These are phyloP conservation scores for Marmota monax DNA, from an alignment of 2,113 vertebrate species.

Conservation along the genomic window DNA sequence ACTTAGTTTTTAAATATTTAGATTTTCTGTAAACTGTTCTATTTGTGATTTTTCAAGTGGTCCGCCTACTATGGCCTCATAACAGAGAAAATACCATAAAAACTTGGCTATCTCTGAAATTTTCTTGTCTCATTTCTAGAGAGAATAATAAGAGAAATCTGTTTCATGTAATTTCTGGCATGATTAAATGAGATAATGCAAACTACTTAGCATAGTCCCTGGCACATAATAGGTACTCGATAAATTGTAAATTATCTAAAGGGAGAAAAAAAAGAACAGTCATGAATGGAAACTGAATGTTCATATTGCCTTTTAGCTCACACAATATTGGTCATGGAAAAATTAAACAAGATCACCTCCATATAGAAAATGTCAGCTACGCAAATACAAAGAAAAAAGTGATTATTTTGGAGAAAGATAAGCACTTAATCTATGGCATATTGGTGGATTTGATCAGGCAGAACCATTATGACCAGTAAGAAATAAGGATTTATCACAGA, in stretches of 20 bases:
- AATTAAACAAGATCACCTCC: background rate
- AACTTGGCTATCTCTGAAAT: background rate
- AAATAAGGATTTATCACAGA: background rate
- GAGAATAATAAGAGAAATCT: background rate
- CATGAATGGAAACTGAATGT: background rate
- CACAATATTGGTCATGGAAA: background rate
- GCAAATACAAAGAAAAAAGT: background rate
- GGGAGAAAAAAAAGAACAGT: background rate
- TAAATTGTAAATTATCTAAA: background rate
- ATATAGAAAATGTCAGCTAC: background rate
- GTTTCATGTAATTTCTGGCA: background rate
- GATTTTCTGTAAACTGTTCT: background rate
- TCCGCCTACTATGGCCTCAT: background rate
- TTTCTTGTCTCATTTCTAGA: slow-evolving; percentile 29
- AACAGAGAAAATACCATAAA: background rate
- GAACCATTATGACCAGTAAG: background rate
- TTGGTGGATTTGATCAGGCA: background rate
- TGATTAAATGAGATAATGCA: background rate
- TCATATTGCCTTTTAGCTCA: background rate
- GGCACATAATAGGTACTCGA: background rate
- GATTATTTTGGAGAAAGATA: background rate
- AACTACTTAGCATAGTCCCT: background rate
- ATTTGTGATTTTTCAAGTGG: slow-evolving; percentile 4
- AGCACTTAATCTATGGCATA: background rate
- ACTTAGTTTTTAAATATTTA: background rate